Evolutionary conservation across 2,888 invertebrate species (phyloP).

Genomic region (Drosophila subsilvestris): DNA sequence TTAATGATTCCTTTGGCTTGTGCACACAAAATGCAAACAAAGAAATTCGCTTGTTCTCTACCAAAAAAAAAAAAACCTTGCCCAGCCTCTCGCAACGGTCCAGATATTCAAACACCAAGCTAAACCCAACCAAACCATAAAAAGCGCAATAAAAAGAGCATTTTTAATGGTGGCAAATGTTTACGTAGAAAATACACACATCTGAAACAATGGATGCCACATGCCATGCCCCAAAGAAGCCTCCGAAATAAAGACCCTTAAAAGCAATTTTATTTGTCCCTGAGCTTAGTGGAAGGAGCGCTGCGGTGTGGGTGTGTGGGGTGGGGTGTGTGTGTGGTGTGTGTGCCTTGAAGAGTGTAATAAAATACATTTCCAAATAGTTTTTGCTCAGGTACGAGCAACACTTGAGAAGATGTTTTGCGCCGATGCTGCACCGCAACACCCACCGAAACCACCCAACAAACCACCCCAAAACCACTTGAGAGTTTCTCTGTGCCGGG

Average conservation of each 20-base stretch:
- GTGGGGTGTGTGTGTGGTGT: too few relatives aligned
- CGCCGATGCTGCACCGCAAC: neutral
- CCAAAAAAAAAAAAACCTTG: constrained; percentile 36
- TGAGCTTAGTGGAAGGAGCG: constrained; percentile 26
- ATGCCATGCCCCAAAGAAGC: neutral
- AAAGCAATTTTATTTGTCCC: constrained; percentile 34
- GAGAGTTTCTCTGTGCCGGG: neutral
- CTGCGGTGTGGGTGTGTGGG: neutral
- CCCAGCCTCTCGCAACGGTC: constrained; percentile 43
- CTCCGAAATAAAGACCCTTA: constrained; percentile 21
- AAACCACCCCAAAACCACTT: constrained; percentile 32
- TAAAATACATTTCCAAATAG: constrained; percentile 43
- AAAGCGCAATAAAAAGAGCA: constrained; percentile 26
- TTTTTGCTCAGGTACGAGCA: constrained; percentile 26
- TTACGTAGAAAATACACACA: constrained; percentile 2
- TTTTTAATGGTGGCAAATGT: constrained; percentile 22
- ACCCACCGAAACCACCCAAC: constrained; percentile 10
- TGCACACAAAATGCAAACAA: constrained; percentile 50
- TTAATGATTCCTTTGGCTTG: constrained; percentile 35
- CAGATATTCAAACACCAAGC: constrained; percentile 24
- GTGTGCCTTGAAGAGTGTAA: constrained; percentile 30
- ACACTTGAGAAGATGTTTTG: constrained; percentile 50
- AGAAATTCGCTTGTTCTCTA: constrained; percentile 44
- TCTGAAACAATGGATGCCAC: constrained; percentile 18
- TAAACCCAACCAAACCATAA: constrained; percentile 21